phyloP scores from a whole-genome alignment of 2,797 vertebrate species.

The Gallinago solitaria region DNA sequence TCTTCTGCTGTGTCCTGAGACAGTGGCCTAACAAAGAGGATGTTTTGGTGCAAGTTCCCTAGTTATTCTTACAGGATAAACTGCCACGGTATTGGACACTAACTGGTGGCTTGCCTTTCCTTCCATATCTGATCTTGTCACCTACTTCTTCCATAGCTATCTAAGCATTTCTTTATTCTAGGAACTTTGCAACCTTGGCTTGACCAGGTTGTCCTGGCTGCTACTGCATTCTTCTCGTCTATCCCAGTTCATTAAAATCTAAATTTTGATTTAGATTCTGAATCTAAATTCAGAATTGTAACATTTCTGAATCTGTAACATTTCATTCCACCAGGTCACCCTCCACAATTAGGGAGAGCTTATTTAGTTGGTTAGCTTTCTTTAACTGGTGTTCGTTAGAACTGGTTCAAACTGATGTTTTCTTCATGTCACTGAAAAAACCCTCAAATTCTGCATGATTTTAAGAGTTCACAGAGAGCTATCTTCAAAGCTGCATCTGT shows the following conservation, averaged over 20 bases:
- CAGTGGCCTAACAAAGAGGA: neutral
- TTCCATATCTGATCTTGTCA: neutral
- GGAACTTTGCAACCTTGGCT: neutral
- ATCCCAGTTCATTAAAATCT: neutral
- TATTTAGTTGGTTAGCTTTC: neutral
- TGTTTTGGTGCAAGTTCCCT: neutral
- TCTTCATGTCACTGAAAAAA: neutral
- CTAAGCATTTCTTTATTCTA: neutral
- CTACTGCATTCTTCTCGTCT: neutral
- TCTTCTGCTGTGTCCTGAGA: neutral
- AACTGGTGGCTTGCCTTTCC: neutral
- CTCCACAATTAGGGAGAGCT: neutral
- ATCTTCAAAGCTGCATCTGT: conserved; percentile 25
- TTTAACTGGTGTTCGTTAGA: neutral
- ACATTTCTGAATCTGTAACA: neutral
- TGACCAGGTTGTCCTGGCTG: neutral
- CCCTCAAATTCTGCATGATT: neutral
- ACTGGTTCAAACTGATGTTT: neutral
- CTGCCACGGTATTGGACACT: neutral
- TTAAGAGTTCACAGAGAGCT: neutral
- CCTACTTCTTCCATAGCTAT: neutral
- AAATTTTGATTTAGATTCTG: neutral
- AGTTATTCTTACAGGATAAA: neutral
- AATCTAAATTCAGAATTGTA: too few relatives aligned
- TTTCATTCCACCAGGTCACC: neutral